A percentile compares a stretch with the other conserved stretches of the same genome.
phyloP scores from a whole-genome alignment of 2,113 vertebrate genomes.

The Anhinga anhinga region DNA sequence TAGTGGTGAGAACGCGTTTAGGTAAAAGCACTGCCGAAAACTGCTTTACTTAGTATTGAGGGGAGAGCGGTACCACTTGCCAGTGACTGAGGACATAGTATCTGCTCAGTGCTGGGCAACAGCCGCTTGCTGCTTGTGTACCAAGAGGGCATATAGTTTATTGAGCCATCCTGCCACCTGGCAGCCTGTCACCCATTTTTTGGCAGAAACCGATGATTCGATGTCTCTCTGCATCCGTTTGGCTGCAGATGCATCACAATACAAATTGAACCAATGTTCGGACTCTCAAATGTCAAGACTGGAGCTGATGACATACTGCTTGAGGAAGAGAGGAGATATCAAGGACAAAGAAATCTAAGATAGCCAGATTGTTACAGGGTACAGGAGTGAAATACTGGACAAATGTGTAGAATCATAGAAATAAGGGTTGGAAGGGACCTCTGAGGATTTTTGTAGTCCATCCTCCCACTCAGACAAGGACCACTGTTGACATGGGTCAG shows the following conservation, averaged over 20 bases:
- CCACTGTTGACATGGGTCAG: neutral
- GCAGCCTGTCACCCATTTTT: neutral
- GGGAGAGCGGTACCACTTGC: neutral
- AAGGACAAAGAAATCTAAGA: neutral
- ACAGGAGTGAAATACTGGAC: neutral
- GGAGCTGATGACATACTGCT: neutral
- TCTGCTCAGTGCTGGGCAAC: neutral
- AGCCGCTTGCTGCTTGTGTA: neutral
- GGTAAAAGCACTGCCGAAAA: neutral
- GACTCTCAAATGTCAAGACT: neutral
- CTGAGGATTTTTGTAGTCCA: neutral
- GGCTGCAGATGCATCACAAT: neutral
- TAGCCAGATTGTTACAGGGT: neutral
- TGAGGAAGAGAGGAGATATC: neutral
- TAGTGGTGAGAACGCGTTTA: neutral
- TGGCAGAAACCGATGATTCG: neutral
- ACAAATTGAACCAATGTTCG: neutral
- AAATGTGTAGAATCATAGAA: neutral
- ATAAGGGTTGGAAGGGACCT: neutral
- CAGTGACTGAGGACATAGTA: neutral
- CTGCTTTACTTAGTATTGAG: neutral
- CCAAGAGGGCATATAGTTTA: accelerated
- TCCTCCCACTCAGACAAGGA: neutral
- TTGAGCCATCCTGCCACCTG: neutral
- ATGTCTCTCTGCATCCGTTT: neutral